Evolutionary conservation across 2,113 vertebrate genomes (phyloP).

Genomic region (Camelus bactrianus): DNA sequence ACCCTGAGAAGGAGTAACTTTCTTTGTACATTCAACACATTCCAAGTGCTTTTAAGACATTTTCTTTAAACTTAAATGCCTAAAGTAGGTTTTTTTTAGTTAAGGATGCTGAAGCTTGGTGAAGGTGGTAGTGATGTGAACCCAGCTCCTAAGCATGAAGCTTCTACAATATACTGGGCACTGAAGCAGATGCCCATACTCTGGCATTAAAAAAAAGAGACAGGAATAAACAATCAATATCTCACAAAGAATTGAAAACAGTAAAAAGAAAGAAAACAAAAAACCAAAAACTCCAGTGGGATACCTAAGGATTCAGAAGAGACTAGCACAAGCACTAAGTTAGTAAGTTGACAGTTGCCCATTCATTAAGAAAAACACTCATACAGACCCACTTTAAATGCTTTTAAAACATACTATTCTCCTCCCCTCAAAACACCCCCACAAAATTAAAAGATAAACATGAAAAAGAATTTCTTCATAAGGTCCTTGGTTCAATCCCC

Average conservation of each 20-base stretch:
- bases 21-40: neutral
- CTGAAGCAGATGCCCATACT: neutral
- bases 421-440: neutral
- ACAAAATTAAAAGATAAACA: conserved; percentile 33
- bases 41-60: conserved; percentile 20
- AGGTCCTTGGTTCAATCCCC: too few relatives aligned
- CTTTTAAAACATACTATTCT: neutral
- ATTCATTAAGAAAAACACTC: conserved; percentile 5
- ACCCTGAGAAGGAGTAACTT: neutral
- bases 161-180: neutral
- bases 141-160: neutral
- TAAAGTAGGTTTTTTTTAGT: neutral
- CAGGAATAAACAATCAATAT: neutral
- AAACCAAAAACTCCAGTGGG: neutral
- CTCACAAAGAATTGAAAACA: conserved; percentile 17
- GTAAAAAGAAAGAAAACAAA: neutral
- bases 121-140: neutral
- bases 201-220: neutral
- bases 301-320: conserved; percentile 31
- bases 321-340: neutral
- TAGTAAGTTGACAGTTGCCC: conserved; percentile 1
- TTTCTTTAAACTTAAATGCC: conserved; percentile 25
- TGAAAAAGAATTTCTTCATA: neutral
- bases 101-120: neutral
- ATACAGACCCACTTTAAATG: neutral